Conservation (phyloP, 2,113 vertebrate genomes). For the Spheniscus mendiculus region DNA sequence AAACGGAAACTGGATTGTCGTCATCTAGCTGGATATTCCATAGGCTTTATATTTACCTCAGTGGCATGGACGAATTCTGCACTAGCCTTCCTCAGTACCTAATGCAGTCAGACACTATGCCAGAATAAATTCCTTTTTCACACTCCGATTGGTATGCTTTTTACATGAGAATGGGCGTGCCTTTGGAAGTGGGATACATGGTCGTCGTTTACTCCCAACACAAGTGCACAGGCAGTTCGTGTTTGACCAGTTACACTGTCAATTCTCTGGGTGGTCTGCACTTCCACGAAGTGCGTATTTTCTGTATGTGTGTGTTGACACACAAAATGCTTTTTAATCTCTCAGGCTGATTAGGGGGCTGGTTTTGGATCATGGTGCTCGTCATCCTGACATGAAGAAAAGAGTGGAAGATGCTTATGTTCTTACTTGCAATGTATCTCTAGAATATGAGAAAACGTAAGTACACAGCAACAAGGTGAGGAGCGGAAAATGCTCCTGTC, state of each 20-base stretch:
- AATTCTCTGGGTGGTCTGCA: background rate
- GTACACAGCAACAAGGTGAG: background rate
- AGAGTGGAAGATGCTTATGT: slow-evolving; percentile 92
- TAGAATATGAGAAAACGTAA: slow-evolving; percentile 97
- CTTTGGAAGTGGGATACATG: slow-evolving; percentile 26
- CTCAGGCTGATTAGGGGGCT: slow-evolving; percentile 86
- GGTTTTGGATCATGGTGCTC: slow-evolving; percentile 94
- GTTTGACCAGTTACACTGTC: background rate
- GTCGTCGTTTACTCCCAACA: fast-evolving
- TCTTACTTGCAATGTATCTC: slow-evolving; percentile 92
- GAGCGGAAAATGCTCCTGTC: background rate
- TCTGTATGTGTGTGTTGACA: fast-evolving
- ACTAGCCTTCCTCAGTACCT: slow-evolving; percentile 53
- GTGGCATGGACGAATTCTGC: slow-evolving; percentile 72
- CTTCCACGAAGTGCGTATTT: fast-evolving
- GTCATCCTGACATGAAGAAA: slow-evolving; percentile 98
- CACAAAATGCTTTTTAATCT: background rate
- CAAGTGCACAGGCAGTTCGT: no score
- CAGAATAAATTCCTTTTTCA: slow-evolving; percentile 41
- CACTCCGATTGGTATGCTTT: background rate
- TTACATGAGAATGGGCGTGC: background rate
- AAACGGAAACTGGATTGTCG: background rate
- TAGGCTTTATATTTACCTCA: background rate
- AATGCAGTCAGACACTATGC: slow-evolving; percentile 71
- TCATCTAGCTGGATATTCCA: background rate